Evolutionary conservation across 1,140 invertebrate genomes (phyloP), one percentile per base, ranked within the genome.

Genomic region (Bombus superbus): DNA sequence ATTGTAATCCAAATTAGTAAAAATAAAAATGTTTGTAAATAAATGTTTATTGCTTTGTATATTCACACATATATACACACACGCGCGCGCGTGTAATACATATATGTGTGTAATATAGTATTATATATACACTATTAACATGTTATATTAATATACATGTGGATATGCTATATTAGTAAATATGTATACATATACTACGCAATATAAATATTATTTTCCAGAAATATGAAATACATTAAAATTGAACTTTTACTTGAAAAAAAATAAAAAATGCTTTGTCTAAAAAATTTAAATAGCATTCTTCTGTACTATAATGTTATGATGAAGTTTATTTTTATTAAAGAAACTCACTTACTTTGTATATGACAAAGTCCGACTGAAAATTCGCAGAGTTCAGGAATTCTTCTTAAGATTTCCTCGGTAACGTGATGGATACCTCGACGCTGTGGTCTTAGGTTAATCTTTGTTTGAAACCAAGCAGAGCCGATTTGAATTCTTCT

Each of bases 401-500:
- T 97, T 96, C 98, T 97, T 95, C 98, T 97, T 59, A 99, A 96
- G 91, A 99, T 98, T 96, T 99, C 98, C 95, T 99, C 98, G 78
- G 98, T 99, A 90, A 99, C 98, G 91, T 99, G 96, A 96, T 99
- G 98, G 92, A 99, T 98, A 91, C 98, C 98, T 94, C 98, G 96
- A 94, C 98, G 98, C 95, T 99, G 98, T 90, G 98, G 98, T 94
- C 98, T 97, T 93, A 99, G 96, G 96, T 98, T 98, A 94, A 99
- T 97, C 96, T 99, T 99, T 95, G 98, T 97, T 96, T 99, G 98
- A 96, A 99, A 98, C 98, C 98, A 99, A 95, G 98, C 98, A 94
- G 98, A 98, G 94, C 98, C 97, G 94, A 98, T 98, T 96, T 98
- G 98, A 95, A 98, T 97, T 95, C 98, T 97, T 96, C 97, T 96